phyloP scores from a whole-genome alignment of 2,113 vertebrate genomes.

The Apteryx mantelli region DNA sequence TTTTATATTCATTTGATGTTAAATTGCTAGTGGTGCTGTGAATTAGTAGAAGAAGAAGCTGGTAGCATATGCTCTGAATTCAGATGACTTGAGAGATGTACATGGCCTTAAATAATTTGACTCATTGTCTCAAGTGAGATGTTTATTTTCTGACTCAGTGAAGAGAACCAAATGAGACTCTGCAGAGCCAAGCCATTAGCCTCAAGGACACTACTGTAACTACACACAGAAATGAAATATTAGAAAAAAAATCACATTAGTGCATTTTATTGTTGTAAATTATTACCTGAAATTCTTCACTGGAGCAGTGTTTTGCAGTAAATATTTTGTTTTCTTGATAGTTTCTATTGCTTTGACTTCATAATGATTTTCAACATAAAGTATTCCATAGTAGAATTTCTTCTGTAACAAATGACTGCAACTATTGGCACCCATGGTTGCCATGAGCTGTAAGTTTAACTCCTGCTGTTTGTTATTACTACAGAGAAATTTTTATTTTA shows the following conservation, averaged over 20 bases:
- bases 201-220: neutral
- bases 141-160: neutral
- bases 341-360: neutral
- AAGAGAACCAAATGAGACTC: neutral
- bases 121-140: accelerated
- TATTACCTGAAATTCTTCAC: neutral
- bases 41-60: neutral
- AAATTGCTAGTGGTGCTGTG: neutral
- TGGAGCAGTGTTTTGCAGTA: neutral
- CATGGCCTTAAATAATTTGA: neutral
- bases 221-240: neutral
- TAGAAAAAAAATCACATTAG: neutral
- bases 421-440: too few species aligned
- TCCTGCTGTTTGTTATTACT: neutral
- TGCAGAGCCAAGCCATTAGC: neutral
- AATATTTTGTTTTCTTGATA: neutral
- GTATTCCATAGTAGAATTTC: neutral
- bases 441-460: neutral
- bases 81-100: neutral
- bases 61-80: neutral
- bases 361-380: neutral
- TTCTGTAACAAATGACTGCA: neutral
- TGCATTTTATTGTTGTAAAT: neutral
- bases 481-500: neutral
- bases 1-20: neutral